phyloP scores from a whole-genome alignment of 2,113 vertebrate species.

The Ovibos moschatus region DNA sequence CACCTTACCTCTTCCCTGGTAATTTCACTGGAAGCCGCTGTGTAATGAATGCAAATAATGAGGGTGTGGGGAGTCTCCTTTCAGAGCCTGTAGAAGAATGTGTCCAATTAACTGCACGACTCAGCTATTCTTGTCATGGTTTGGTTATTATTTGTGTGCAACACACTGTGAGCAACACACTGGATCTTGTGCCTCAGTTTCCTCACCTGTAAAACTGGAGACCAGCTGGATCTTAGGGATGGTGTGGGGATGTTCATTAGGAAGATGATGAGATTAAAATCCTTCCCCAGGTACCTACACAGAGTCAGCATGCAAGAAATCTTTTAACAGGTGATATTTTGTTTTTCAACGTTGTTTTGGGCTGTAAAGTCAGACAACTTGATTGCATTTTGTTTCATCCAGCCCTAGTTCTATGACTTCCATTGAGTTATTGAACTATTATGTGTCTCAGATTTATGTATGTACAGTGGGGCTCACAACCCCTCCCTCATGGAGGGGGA shows the following conservation, averaged over 20 bases:
- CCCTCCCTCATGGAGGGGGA: neutral
- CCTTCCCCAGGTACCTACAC: neutral
- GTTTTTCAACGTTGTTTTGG: neutral
- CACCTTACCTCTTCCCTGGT: neutral
- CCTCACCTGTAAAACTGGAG: neutral
- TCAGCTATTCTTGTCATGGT: neutral
- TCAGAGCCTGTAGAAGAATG: neutral
- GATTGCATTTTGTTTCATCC: neutral
- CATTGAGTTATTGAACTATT: neutral
- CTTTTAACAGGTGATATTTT: neutral
- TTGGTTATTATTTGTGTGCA: neutral
- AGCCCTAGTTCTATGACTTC: neutral
- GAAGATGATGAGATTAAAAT: neutral
- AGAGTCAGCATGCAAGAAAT: neutral
- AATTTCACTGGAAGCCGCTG: neutral
- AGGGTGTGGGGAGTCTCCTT: neutral
- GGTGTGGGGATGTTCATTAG: neutral
- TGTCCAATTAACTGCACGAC: neutral
- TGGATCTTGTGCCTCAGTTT: neutral
- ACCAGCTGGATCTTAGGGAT: neutral
- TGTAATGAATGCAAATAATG: neutral
- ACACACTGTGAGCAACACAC: too few relatives aligned
- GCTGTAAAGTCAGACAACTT: neutral
- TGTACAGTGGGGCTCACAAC: neutral
- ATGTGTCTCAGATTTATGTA: neutral